These are phyloP conservation scores for Arremon aurantiirostris DNA, from an alignment of 2,797 vertebrate genomes.

Conservation along the genomic window DNA sequence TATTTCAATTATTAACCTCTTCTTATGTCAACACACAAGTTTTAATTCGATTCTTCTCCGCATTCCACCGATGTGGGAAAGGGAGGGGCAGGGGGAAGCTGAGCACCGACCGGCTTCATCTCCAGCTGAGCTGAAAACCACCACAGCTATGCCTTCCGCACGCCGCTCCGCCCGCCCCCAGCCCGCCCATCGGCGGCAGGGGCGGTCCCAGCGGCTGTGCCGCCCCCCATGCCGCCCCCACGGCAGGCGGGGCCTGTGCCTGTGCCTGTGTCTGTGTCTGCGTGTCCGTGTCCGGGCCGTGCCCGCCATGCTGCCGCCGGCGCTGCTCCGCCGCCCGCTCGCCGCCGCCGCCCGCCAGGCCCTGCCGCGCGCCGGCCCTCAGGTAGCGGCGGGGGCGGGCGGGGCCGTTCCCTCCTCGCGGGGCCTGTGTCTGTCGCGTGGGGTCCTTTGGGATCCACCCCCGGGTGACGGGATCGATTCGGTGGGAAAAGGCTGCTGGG, in stretches of 20 bases:
- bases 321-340: not conserved
- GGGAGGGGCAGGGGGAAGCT: no score
- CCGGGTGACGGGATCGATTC: no score
- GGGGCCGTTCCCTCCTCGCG: no score
- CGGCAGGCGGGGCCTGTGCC: no score
- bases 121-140: no score
- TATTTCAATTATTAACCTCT: not conserved
- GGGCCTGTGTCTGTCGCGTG: not conserved
- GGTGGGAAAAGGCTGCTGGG: not conserved
- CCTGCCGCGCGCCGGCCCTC: not conserved
- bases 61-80: not conserved
- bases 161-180: rapidly evolving
- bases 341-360: not conserved
- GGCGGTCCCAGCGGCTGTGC: not conserved
- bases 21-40: not conserved
- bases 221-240: no score
- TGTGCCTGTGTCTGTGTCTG: no score
- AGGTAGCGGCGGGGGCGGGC: not conserved
- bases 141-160: rapidly evolving
- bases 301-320: not conserved
- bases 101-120: rapidly evolving
- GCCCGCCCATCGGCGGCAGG: rapidly evolving
- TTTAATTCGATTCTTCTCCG: not conserved
- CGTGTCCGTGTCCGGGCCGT: not conserved
- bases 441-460: not conserved